Evolutionary conservation across 2,888 invertebrate species (phyloP), one percentile per base, ranked within the genome.

Genomic region (Empis livida): DNA sequence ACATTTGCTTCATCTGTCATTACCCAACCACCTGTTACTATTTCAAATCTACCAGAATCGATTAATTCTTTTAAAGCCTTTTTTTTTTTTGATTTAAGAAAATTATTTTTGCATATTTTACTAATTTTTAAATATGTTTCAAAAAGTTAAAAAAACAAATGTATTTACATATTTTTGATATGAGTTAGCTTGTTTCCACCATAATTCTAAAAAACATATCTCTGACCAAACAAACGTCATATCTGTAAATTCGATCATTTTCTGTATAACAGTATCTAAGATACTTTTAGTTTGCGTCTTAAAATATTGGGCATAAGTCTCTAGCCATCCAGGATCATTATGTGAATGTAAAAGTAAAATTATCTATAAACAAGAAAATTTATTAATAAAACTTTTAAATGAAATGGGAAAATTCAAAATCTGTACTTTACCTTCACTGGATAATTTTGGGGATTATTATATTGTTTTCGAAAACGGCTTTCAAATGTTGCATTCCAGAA

Each of bases 311-410:
- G 94, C 91, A 67, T 93, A 91, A 0, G 96, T 96, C 70, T 89
- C 87, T 60, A 95, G 71, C 97, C 97, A 97, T 48, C 96, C 96
- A 0, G 96, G 96, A 69, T 97, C 97, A 62, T 93, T 94, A 72
- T 96, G 96, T 0, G 94, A 93, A 67, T 94, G 94, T 0, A 94
- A 94, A 13, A 95, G 83, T 39, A 95, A 79, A 50, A 94, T 81
- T 3, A 93, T 87, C 85, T 88, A 69, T 23, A 31, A n/a, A 40
- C 1, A 20, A 20, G 4, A 88, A 69, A 30, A 37, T 20, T n/a
- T n/a, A n/a, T n/a, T n/a, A n/a, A n/a, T n/a, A n/a, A n/a, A n/a
- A n/a, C n/a, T n/a, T n/a, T n/a, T n/a, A n/a, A n/a, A n/a, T n/a
- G n/a, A n/a, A n/a, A n/a, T n/a, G n/a, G n/a, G n/a, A n/a, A n/a